Conservation (phyloP, 2,113 vertebrate species). For the Thamnophis sirtalis region DNA sequence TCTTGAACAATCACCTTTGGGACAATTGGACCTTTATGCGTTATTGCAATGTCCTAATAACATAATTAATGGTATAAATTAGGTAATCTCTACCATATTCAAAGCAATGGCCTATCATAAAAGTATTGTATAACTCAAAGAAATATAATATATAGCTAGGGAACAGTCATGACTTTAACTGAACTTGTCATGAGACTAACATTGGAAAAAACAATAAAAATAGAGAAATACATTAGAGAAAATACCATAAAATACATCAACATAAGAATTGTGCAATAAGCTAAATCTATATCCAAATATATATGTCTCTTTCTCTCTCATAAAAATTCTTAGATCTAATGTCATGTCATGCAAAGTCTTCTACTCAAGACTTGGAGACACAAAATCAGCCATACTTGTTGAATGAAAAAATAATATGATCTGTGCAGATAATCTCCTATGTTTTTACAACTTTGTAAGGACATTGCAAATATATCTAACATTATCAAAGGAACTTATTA, state of each 20-base stretch:
- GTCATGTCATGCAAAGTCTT: neutral
- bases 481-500: neutral
- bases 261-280: neutral
- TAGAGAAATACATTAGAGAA: neutral
- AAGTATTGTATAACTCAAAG: neutral
- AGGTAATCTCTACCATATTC: neutral
- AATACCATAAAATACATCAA: neutral
- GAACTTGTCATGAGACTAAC: neutral
- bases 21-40: neutral
- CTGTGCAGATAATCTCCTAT: neutral
- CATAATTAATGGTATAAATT: conserved; percentile 12
- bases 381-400: neutral
- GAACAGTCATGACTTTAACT: neutral
- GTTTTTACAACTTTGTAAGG: neutral
- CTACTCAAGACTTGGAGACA: neutral
- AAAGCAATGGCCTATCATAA: conserved; percentile 5
- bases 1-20: too few species aligned
- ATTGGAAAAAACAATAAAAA: neutral
- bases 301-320: too few species aligned
- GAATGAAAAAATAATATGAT: neutral
- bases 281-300: too few species aligned
- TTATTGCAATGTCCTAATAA: neutral
- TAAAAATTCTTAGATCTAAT: neutral
- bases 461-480: neutral
- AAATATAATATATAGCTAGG: conserved; percentile 12